Evolutionary conservation across 2,888 invertebrate species (phyloP), one percentile per base, ranked within the genome.

Genomic region (Ganaspis brasiliensis): DNA sequence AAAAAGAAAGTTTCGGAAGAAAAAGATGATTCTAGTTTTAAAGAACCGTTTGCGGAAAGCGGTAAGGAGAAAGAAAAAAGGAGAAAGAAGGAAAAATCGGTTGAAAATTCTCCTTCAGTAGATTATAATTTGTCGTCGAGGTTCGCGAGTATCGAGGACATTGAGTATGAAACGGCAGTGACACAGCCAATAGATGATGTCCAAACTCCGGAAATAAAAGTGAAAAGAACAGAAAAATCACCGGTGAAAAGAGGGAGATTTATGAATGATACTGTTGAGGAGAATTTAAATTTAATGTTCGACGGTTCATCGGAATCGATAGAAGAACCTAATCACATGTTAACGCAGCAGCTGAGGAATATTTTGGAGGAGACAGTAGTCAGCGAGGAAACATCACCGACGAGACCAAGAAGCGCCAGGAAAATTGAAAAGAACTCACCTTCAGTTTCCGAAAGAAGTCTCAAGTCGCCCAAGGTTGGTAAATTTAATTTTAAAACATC

Each of bases 331-430:
- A 74, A 80, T 0, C 75, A 72, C 45, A 77, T 91, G 61, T 84
- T 88, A 55, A 91, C 89, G 2, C 89, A 90, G 52, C 81, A 83
- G 74, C 84, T 90, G 21, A 79, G 81, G 72, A 83, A 84, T 72
- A 80, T 89, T 63, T 61, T 91, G 21, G 82, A 87, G 72, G 78
- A 79, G 0, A 87, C 87, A n/a, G n/a, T n/a, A n/a, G n/a, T n/a
- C n/a, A n/a, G n/a, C n/a, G n/a, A 31, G 31, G 31, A 31, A 37
- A 59, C 24, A 52, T 26, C 3, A 14, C 77, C 6, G 45, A 81
- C 3, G 61, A 79, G 5, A 45, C 77, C 21, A 70, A 70, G 70
- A 70, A 49, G 1, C 14, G 6, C 26, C n/a, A n/a, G 24, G 6
- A 16, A 12, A 70, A 16, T 21, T 9, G 45, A 70, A 45, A 70